phyloP scores from a whole-genome alignment of 2,888 invertebrate species.

The Mylabris sibirica region DNA sequence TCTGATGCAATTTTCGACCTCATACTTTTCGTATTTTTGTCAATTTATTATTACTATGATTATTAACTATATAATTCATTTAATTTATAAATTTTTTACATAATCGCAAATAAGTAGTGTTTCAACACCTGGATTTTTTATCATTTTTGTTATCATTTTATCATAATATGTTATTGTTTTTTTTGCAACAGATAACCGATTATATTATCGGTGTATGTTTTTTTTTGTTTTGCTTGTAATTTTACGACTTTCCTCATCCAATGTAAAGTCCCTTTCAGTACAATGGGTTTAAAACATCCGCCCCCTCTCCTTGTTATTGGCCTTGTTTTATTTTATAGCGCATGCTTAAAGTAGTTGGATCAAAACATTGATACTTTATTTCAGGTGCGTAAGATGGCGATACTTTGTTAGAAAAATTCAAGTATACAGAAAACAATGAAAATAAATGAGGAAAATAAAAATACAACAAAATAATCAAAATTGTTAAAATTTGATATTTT shows the following conservation, averaged over 20 bases:
- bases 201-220: neutral
- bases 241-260: neutral
- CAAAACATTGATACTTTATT: neutral
- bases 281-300: neutral
- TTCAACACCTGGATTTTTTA: too few species aligned
- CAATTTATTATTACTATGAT: neutral
- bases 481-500: too few species aligned
- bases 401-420: neutral
- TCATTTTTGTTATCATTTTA: too few species aligned
- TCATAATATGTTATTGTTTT: too few species aligned
- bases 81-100: too few species aligned
- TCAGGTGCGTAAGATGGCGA: constrained; percentile 4
- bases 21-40: neutral
- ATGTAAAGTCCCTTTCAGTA: neutral
- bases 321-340: constrained; percentile 4
- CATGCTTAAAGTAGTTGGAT: neutral
- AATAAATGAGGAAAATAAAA: neutral
- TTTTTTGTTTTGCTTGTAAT: neutral
- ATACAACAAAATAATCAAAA: neutral
- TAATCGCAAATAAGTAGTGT: too few species aligned
- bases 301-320: constrained; percentile 4
- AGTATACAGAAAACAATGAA: neutral
- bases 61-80: neutral
- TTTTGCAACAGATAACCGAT: neutral
- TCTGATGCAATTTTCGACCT: constrained; percentile 3